Conservation (phyloP, 2,888 invertebrate genomes). For the Machimus atricapillus region DNA sequence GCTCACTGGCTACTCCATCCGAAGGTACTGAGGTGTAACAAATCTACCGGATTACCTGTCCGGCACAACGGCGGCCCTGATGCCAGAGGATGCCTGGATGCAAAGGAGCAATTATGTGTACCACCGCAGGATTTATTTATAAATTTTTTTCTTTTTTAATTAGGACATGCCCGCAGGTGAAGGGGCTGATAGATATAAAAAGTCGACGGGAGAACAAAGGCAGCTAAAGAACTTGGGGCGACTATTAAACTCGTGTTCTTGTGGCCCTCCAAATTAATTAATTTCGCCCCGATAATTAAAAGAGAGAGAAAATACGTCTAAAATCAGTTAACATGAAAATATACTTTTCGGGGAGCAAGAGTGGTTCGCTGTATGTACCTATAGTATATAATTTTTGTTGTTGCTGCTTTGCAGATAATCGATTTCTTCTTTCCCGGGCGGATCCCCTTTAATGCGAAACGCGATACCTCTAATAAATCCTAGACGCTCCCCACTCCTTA, state of each 20-base stretch:
- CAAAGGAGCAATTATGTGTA: background rate
- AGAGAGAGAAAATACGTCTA: background rate
- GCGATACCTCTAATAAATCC: background rate
- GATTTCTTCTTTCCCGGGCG: background rate
- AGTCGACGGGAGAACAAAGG: conserved; percentile 26
- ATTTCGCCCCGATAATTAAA: conserved; percentile 36
- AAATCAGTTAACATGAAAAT: background rate
- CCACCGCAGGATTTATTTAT: background rate
- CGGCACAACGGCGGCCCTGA: conserved; percentile 4
- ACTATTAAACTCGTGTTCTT: conserved; percentile 24
- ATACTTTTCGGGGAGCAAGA: background rate
- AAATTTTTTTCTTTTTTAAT: conserved; percentile 17
- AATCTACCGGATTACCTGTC: conserved; percentile 45
- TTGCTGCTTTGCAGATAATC: background rate
- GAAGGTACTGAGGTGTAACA: conserved; percentile 45
- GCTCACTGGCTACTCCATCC: conserved; percentile 45
- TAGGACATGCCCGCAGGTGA: background rate
- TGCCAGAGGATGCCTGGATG: background rate
- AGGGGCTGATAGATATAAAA: background rate
- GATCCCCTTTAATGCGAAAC: background rate
- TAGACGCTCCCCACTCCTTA: background rate
- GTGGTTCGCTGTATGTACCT: background rate
- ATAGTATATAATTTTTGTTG: background rate
- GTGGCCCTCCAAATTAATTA: conserved; percentile 27
- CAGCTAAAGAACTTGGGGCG: conserved; percentile 34